Base-by-base conservation (phyloP, 2,888 invertebrate genomes). In the Phyto melanocephala region DNA sequence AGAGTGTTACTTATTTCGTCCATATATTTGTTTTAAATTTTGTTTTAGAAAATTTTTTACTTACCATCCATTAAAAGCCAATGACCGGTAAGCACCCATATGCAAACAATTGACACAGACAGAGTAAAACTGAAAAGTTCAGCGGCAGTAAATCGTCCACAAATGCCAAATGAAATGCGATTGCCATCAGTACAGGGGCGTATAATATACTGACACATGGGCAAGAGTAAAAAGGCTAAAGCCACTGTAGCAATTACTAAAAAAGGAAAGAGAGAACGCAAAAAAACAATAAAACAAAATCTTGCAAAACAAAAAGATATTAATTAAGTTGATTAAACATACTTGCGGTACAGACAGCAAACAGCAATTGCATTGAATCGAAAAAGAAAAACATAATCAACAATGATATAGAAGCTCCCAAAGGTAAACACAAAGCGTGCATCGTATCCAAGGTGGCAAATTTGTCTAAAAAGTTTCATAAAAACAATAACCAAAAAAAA, bases 331-430 rank as follows among this genome's bases (percentile, higher is more conserved):
- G 24, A 58, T 65, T 35, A 52, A 58, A 94, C 95, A 95, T 92
- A 98, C 98, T 97, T 89, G 99, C 98, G 88, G 99, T 99, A 91
- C 98, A 98, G 88, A 98, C 97, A 85, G 96, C 98, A 93, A 95
- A 98, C 87, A 95, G 94, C 93, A 97, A 96, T 92, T 99, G 99
- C 96, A 99, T 98, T 76, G 98, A 98, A 92, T 99, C 99, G 90
- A 99, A 99, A 92, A 98, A 99, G 93, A 99, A 98, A 92, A 99
- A 99, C 98, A 99, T 99, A 88, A 99, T 95, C 83, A 99, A 95
- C 85, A 99, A 93, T 82, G 98, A 98, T 87, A 98, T 95, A 84
- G 98, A 98, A 87, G 99, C 98, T 88, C 98, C 98, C 84, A 98
- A 93, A 78, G 99, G 99, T 91, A 99, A 94, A 92, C 98, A 98